Percentiles rank a stretch among this genome's conserved stretches.
These are phyloP conservation scores for Macrosteles quadrilineatus DNA, from an alignment of 1,140 invertebrate genomes.

Conservation along the genomic window DNA sequence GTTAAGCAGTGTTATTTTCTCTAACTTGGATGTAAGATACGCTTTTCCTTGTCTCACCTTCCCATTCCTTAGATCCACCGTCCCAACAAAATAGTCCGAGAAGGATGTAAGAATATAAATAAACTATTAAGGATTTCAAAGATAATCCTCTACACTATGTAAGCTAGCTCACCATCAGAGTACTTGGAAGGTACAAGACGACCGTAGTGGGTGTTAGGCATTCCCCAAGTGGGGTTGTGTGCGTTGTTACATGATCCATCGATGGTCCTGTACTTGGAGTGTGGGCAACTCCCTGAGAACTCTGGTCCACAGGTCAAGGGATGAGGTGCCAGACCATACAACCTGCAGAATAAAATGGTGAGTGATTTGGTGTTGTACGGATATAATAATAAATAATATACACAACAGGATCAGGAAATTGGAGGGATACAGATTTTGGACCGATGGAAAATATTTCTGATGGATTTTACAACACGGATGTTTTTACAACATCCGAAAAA, in stretches of 20 bases:
- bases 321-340: slow-evolving; percentile 19
- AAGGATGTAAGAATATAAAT: no score
- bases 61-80: no score
- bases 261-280: slow-evolving; percentile 66
- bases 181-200: slow-evolving; percentile 80
- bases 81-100: no score
- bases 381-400: background rate
- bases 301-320: slow-evolving; percentile 47
- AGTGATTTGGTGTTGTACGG: background rate
- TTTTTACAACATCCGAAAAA: background rate
- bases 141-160: no score
- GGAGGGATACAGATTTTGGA: background rate
- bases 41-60: no score
- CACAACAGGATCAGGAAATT: background rate
- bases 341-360: background rate
- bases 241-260: slow-evolving; percentile 89
- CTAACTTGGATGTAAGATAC: no score
- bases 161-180: slow-evolving; percentile 71
- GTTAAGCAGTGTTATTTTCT: no score
- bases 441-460: background rate
- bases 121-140: no score
- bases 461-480: background rate
- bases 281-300: slow-evolving; percentile 53
- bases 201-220: slow-evolving; percentile 70
- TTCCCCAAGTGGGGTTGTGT: slow-evolving; percentile 68